Percentiles rank a stretch among this genome's conserved stretches.
Evolutionary conservation across 2,888 invertebrate genomes (phyloP).

Genomic region (Catocala fraxini): DNA sequence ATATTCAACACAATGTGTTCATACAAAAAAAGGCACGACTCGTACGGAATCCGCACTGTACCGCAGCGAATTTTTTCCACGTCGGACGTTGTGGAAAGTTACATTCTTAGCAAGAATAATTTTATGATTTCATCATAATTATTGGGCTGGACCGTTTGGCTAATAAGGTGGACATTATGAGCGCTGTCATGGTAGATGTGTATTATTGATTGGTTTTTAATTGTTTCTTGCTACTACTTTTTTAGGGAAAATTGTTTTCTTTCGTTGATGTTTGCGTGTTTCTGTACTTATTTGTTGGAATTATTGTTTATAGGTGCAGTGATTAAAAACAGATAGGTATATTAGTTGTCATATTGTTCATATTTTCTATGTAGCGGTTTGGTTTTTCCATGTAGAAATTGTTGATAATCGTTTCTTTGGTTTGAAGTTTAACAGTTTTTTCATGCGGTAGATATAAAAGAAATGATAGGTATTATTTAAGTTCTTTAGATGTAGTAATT

Average conservation of each 20-base stretch:
- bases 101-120: conserved; percentile 56
- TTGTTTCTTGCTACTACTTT: conserved; percentile 46
- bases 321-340: no score
- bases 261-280: conserved; percentile 35
- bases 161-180: conserved; percentile 60
- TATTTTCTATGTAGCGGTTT: no score
- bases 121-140: conserved; percentile 59
- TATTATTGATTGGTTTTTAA: conserved; percentile 57
- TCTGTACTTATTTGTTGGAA: neutral
- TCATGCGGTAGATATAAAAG: no score
- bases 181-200: conserved; percentile 55
- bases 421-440: no score
- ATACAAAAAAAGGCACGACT: neutral
- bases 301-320: no score
- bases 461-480: no score
- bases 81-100: conserved; percentile 61
- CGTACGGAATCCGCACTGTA: conserved; percentile 39
- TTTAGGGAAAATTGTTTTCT: conserved; percentile 43
- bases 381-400: no score
- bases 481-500: no score
- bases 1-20: neutral
- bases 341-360: no score
- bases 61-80: conserved; percentile 27
- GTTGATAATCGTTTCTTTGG: no score
- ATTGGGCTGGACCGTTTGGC: conserved; percentile 56